phyloP scores from a whole-genome alignment of 37 sponge, comb jelly and placozoan genomes.

The Aplysina aerophoba region DNA sequence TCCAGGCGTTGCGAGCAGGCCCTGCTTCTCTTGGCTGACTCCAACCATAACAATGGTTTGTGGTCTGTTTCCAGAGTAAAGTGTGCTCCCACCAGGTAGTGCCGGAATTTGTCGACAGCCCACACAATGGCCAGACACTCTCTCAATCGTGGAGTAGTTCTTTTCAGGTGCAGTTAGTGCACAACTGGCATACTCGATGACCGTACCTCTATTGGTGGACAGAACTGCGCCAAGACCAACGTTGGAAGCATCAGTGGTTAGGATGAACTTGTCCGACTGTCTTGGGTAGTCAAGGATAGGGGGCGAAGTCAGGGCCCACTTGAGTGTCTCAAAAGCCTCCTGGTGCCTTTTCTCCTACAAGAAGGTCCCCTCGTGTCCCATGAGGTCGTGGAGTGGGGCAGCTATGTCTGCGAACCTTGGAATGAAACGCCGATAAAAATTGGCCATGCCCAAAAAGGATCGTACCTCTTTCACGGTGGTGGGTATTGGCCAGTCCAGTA shows the following conservation, averaged over 20 bases:
- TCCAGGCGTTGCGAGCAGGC: constrained; percentile 9
- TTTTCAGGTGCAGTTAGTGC: background rate
- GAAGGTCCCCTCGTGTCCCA: background rate
- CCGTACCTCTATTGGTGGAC: constrained; percentile 9
- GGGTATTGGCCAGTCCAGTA: background rate
- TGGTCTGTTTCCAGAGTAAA: constrained; percentile 25
- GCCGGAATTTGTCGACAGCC: background rate
- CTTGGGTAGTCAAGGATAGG: constrained; percentile 1
- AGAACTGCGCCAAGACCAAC: constrained; percentile 35
- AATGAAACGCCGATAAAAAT: background rate
- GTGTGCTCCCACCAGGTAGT: constrained; percentile 16
- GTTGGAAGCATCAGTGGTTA: constrained; percentile 27
- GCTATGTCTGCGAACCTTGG: background rate
- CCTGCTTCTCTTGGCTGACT: background rate
- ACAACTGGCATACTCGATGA: constrained; percentile 25
- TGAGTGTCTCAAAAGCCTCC: constrained; percentile 15
- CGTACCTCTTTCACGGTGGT: background rate
- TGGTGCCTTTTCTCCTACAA: background rate
- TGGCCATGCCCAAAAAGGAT: no score
- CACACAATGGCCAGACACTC: constrained; percentile 26
- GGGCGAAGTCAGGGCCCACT: background rate
- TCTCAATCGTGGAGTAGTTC: constrained; percentile 19
- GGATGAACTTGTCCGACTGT: constrained; percentile 39
- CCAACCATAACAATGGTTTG: constrained; percentile 16
- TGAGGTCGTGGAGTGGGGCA: background rate